Base-by-base conservation (phyloP, 2,797 vertebrate species). In the Ambastaia sidthimunki region DNA sequence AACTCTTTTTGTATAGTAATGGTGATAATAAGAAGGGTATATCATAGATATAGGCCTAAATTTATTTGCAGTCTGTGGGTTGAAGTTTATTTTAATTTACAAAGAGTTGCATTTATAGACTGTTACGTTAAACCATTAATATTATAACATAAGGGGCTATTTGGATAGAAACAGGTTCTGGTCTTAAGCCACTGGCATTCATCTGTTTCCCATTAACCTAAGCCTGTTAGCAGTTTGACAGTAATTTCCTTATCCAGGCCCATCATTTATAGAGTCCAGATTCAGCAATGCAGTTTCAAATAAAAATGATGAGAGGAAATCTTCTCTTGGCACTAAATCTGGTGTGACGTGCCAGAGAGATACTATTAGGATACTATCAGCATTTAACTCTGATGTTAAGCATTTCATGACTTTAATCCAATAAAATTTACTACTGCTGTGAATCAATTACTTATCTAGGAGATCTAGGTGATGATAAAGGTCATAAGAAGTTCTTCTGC, bases 181-280 rank as follows among this genome's bases (percentile, higher is more conserved):
- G 21, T 44, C n/a, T 62, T 71, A 23, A 60, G 23, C 21, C 52
- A 60, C 25, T 54, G 12, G 31, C 71, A 66, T 34, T 52, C 71
- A 71, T 59, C 59, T 78, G 79, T 69, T 54, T 84, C 75, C 65
- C 18, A 68, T 84, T 78, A 74, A n/a, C 47, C 28, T 44, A 44
- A 31, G 66, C 37, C 25, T 69, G 69, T 37, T 60, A 62, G 55
- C 71, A 12, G 60, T 69, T 70, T 18, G 57, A 34, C 74, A 71
- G 74, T 68, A 71, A 77, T 44, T 25, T 31, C 50, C 50, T 25
- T 15, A 15, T 65, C 63, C 48, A 55, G 54, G 60, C 37, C 41
- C 41, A 59, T 37, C 50, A 50, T 19, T 62, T 57, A 82, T 15
- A 70, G 41, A 62, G 18, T 25, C 16, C 19, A 70, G 50, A 63